phyloP scores from a whole-genome alignment of 2,113 vertebrate species.

The Plecturocebus donacophilus region DNA sequence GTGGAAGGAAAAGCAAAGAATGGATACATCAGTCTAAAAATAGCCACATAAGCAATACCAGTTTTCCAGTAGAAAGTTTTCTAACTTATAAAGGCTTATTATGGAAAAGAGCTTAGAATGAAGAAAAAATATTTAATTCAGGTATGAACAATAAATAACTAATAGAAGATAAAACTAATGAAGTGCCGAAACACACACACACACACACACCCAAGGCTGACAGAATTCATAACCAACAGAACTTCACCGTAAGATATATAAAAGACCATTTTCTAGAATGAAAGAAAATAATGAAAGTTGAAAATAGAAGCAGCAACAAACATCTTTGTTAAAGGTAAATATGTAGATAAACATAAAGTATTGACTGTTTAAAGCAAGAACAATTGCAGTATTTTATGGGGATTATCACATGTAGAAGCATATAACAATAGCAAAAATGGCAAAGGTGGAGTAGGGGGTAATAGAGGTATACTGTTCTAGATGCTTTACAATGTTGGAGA shows the following conservation, averaged over 20 bases:
- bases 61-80: not conserved
- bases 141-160: not conserved
- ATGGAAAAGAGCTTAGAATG: not conserved
- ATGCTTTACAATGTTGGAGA: not conserved
- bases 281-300: not conserved
- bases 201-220: not conserved
- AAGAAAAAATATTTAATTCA: not conserved
- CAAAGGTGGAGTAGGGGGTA: not conserved
- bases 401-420: not conserved
- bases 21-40: not conserved
- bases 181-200: not conserved
- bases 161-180: not conserved
- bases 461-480: not conserved
- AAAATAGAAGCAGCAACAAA: not conserved
- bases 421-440: not conserved
- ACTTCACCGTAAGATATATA: not conserved
- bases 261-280: not conserved
- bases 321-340: not conserved
- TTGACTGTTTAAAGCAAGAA: not conserved
- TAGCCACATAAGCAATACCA: not conserved
- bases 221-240: not conserved
- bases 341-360: not conserved
- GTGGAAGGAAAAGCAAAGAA: conserved; percentile 1
- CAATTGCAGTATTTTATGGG: not conserved
- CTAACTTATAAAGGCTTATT: not conserved